These are phyloP conservation scores for Drosophila picticornis DNA, from an alignment of 2,888 invertebrate genomes.

Conservation along the genomic window DNA sequence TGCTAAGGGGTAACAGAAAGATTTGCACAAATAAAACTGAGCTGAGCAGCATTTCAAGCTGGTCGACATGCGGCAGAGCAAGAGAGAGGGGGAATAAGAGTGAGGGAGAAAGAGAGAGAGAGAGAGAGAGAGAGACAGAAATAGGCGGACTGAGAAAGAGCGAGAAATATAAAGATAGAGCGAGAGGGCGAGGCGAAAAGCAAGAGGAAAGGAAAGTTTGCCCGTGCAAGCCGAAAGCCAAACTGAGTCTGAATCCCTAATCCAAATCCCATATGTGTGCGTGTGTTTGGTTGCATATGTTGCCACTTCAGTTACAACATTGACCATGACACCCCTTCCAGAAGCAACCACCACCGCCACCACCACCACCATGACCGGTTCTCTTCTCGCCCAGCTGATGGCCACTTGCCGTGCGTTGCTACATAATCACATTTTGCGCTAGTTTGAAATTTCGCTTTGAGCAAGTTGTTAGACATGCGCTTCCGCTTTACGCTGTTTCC, in stretches of 20 bases:
- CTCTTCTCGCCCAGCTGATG: conserved; percentile 29
- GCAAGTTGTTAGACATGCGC: conserved; percentile 79
- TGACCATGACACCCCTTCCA: not conserved
- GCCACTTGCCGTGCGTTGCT: conserved; percentile 62
- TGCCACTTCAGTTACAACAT: conserved; percentile 12
- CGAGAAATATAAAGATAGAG: not conserved
- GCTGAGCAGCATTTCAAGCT: conserved; percentile 35
- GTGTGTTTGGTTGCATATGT: conserved; percentile 37
- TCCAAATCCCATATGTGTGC: conserved; percentile 28
- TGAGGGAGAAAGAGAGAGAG: not conserved
- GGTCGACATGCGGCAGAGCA: not conserved
- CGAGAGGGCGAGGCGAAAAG: not conserved
- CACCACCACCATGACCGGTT: not conserved
- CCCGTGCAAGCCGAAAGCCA: conserved; percentile 21
- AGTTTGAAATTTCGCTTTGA: conserved; percentile 52
- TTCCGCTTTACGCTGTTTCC: conserved; percentile 73
- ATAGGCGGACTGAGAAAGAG: not conserved
- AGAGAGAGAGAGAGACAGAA: not conserved
- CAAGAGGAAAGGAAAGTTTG: conserved; percentile 9
- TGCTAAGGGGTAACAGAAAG: conserved; percentile 13
- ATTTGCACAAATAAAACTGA: conserved; percentile 39
- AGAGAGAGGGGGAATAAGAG: not conserved
- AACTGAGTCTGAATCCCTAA: conserved; percentile 35
- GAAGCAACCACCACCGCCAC: too few species aligned
- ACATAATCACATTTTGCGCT: conserved; percentile 55